Evolutionary conservation across 2,113 vertebrate species (phyloP).

Genomic region (Ornithorhynchus anatinus): DNA sequence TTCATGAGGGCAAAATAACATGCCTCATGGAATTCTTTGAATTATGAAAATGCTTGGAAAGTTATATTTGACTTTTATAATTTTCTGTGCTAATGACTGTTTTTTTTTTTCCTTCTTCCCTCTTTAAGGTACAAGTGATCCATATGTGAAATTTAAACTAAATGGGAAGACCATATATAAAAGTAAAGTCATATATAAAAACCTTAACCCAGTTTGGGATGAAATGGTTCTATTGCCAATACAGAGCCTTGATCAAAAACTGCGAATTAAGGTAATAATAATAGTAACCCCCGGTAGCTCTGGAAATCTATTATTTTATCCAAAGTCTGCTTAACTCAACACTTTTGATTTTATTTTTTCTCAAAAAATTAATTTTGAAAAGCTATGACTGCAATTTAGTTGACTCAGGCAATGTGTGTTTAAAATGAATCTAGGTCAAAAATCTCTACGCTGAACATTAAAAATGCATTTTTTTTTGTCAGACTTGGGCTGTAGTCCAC

Average conservation of each 20-base stretch:
- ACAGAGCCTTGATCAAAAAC: conserved; percentile 80
- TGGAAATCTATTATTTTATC: neutral
- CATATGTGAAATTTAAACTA: conserved; percentile 95
- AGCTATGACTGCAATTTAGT: neutral
- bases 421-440: conserved; percentile 2
- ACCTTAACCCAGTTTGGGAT: conserved; percentile 92
- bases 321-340: neutral
- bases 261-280: conserved; percentile 89
- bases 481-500: conserved; percentile 7
- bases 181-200: conserved; percentile 94
- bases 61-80: neutral
- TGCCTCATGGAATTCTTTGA: neutral
- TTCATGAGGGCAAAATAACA: neutral
- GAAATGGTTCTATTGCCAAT: conserved; percentile 88
- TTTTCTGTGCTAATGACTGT: neutral
- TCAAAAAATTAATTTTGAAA: neutral
- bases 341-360: neutral
- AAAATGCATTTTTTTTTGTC: conserved; percentile 32
- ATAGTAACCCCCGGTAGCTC: neutral
- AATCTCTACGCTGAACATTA: conserved; percentile 23
- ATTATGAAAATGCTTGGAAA: neutral
- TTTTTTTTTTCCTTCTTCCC: no score
- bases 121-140: conserved; percentile 88
- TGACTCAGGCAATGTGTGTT: neutral
- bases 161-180: conserved; percentile 94